Conservation (phyloP, 2,797 vertebrate species). For the Rhabdophis nuchalis region DNA sequence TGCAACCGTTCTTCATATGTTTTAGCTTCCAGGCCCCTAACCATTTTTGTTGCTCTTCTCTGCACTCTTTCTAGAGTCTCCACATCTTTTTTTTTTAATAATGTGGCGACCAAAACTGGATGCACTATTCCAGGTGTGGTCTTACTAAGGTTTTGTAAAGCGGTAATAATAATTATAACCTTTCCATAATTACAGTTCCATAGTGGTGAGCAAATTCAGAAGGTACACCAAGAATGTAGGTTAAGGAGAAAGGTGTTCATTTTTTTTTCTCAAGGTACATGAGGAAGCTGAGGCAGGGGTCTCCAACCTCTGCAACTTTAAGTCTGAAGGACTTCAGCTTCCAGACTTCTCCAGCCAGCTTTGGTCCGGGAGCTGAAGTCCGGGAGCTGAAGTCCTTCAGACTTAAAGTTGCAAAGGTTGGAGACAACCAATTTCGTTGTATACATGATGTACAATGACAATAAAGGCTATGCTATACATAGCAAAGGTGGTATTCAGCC, state of each 20-base stretch:
- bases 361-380: too few relatives aligned
- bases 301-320: too few relatives aligned
- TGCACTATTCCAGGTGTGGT: background rate
- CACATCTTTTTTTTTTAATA: too few relatives aligned
- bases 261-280: background rate
- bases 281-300: background rate
- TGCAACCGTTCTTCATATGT: background rate
- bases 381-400: too few relatives aligned
- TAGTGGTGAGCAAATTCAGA: background rate
- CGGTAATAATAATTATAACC: background rate
- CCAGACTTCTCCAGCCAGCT: too few relatives aligned
- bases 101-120: background rate
- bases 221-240: background rate
- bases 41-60: background rate
- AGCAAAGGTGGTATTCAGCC: too few relatives aligned
- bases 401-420: too few relatives aligned
- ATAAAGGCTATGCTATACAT: too few relatives aligned
- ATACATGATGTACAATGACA: too few relatives aligned
- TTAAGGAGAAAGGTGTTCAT: background rate
- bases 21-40: background rate
- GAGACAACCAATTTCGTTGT: too few relatives aligned
- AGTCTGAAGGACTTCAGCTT: too few relatives aligned
- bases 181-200: background rate
- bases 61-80: too few relatives aligned
- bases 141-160: background rate